A percentile compares a stretch with the other conserved stretches of the same genome.
These are phyloP conservation scores for Isurus oxyrinchus DNA, from an alignment of 2,113 vertebrate genomes.

Conservation along the genomic window DNA sequence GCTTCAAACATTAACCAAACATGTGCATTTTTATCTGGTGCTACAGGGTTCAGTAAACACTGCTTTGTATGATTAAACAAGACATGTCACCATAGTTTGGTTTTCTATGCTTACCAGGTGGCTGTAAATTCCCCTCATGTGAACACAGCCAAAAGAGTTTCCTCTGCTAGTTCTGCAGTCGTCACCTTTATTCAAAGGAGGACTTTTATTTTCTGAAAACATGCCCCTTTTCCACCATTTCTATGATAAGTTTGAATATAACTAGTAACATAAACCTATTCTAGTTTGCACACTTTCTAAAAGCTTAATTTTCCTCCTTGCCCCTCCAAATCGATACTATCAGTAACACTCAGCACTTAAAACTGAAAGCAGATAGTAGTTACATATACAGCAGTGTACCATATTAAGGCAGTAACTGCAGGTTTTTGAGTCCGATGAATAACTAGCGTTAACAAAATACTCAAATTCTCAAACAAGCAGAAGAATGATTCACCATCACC, in stretches of 20 bases:
- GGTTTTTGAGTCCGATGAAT: background rate
- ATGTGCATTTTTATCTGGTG: background rate
- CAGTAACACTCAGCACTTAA: background rate
- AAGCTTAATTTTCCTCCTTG: background rate
- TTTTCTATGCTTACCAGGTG: background rate
- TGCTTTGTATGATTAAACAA: background rate
- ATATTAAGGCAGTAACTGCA: background rate
- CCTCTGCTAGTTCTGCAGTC: background rate
- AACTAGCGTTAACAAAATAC: background rate
- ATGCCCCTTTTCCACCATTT: background rate
- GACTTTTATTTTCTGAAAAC: background rate
- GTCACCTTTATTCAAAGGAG: background rate
- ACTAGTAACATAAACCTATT: background rate
- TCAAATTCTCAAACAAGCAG: background rate
- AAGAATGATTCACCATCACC: background rate
- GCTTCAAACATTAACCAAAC: background rate
- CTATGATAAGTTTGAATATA: background rate
- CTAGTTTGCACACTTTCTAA: background rate
- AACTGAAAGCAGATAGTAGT: background rate
- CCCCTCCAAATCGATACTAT: background rate
- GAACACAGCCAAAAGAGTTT: slow-evolving; percentile 13
- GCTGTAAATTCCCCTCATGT: background rate
- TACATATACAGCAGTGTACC: background rate
- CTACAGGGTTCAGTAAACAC: slow-evolving; percentile 1
- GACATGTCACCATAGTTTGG: background rate